A percentile compares a stretch with the other conserved stretches of the same genome.
phyloP scores from a whole-genome alignment of 2,888 invertebrate genomes.

The Lydus trimaculatus region DNA sequence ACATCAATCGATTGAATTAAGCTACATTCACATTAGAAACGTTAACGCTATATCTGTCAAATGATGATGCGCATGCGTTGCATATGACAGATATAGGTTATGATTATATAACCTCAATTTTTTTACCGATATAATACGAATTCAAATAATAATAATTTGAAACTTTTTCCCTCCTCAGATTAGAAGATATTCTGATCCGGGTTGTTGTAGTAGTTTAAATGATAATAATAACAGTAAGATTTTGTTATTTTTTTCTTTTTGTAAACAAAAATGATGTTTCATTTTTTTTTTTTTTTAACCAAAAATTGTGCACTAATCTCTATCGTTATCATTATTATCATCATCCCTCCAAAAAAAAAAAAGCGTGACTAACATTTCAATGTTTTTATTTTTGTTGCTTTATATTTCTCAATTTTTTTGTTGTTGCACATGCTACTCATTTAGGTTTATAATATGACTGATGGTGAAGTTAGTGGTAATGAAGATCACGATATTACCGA shows the following conservation, averaged over 20 bases:
- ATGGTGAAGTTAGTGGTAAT: constrained; percentile 67
- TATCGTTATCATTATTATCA: background rate
- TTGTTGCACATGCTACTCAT: constrained; percentile 30
- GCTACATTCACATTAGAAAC: background rate
- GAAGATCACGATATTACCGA: constrained; percentile 75
- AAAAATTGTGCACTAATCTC: background rate
- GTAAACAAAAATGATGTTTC: too few species aligned
- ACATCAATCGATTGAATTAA: background rate
- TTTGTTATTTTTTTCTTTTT: background rate
- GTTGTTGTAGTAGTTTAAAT: background rate
- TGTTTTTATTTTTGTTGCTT: constrained; percentile 15
- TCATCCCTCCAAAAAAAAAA: background rate
- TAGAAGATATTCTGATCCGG: constrained; percentile 1
- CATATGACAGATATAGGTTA: too few species aligned
- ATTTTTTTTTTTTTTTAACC: background rate
- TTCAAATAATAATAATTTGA: background rate
- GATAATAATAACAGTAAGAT: constrained; percentile 7
- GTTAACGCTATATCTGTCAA: background rate
- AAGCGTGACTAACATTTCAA: background rate
- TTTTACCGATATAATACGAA: background rate
- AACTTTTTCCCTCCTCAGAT: constrained; percentile 2
- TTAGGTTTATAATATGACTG: constrained; percentile 62
- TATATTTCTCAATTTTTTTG: too few species aligned
- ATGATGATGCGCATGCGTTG: too few species aligned
- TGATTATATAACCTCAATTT: too few species aligned